phyloP scores from a whole-genome alignment of 2,888 invertebrate species.

The Muscina levida region DNA sequence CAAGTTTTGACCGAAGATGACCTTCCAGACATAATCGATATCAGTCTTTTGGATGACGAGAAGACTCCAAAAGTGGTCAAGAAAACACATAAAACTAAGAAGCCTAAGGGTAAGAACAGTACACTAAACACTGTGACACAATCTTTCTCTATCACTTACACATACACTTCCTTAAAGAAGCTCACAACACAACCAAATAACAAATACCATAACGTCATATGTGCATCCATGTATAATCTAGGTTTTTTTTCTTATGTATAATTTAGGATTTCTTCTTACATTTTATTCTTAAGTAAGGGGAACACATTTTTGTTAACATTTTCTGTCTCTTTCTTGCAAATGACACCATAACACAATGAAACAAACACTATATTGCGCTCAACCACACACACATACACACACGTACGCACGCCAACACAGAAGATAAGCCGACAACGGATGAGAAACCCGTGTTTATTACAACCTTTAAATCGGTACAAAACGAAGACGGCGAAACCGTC shows the following conservation, averaged over 20 bases:
- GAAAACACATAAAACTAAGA: slow-evolving; percentile 73
- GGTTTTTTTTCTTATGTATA: background rate
- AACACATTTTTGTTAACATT: slow-evolving; percentile 18
- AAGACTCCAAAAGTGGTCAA: slow-evolving; percentile 69
- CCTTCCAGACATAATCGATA: slow-evolving; percentile 77
- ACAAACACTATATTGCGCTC: no score
- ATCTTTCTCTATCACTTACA: slow-evolving; percentile 23
- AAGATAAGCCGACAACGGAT: slow-evolving; percentile 74
- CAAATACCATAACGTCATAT: slow-evolving; percentile 20
- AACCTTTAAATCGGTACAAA: slow-evolving; percentile 79
- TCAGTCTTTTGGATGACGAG: slow-evolving; percentile 77
- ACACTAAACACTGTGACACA: slow-evolving; percentile 67
- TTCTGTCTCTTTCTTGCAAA: slow-evolving; percentile 25
- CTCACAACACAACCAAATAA: slow-evolving; percentile 15
- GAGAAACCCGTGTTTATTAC: slow-evolving; percentile 79
- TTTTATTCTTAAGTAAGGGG: slow-evolving; percentile 2
- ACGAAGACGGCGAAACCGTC: slow-evolving; percentile 76
- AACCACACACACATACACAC: slow-evolving; percentile 18
- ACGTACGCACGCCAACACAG: slow-evolving; percentile 62
- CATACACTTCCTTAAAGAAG: slow-evolving; percentile 43
- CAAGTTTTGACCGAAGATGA: slow-evolving; percentile 79
- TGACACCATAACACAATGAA: background rate
- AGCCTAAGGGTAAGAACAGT: slow-evolving; percentile 76
- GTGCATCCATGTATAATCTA: background rate
- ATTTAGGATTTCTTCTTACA: background rate